Conservation (phyloP, 2,888 invertebrate genomes). For the Papilio demoleus region DNA sequence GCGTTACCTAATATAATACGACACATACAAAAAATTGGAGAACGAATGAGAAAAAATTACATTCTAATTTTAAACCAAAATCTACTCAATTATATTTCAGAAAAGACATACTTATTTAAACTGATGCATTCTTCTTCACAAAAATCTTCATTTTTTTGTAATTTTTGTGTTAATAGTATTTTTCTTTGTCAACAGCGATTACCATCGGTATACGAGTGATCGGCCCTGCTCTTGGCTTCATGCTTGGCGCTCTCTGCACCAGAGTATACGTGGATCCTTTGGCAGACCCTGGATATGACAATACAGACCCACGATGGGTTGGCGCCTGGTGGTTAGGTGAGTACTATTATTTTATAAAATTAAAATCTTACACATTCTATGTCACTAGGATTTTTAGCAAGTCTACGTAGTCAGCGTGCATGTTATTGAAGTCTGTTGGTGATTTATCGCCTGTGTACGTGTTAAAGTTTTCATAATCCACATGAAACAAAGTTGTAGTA, state of each 20-base stretch:
- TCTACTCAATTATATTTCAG: not conserved
- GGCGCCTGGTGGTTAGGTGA: conserved; percentile 99
- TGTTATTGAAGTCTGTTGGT: not conserved
- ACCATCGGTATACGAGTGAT: conserved; percentile 96
- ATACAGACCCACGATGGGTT: conserved; percentile 94
- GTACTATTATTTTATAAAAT: conserved; percentile 49
- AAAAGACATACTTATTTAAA: too few relatives aligned
- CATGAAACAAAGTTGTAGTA: conserved; percentile 19
- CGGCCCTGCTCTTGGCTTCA: conserved; percentile 95
- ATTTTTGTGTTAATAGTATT: conserved; percentile 34
- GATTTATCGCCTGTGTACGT: not conserved
- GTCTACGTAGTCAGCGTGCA: not conserved
- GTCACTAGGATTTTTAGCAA: not conserved
- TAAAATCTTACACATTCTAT: not conserved
- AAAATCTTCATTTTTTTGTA: too few relatives aligned
- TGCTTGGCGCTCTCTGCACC: conserved; percentile 94
- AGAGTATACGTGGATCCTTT: conserved; percentile 93
- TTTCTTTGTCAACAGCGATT: conserved; percentile 85
- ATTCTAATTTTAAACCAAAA: not conserved
- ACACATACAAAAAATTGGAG: conserved; percentile 4
- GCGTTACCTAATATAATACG: conserved; percentile 2
- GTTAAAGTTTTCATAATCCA: not conserved
- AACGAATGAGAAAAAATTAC: not conserved
- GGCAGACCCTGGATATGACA: conserved; percentile 88
- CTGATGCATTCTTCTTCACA: too few relatives aligned